Percentiles rank a stretch among this genome's conserved stretches.
phyloP scores from a whole-genome alignment of 2,888 invertebrate genomes.

The Seira ritae region DNA sequence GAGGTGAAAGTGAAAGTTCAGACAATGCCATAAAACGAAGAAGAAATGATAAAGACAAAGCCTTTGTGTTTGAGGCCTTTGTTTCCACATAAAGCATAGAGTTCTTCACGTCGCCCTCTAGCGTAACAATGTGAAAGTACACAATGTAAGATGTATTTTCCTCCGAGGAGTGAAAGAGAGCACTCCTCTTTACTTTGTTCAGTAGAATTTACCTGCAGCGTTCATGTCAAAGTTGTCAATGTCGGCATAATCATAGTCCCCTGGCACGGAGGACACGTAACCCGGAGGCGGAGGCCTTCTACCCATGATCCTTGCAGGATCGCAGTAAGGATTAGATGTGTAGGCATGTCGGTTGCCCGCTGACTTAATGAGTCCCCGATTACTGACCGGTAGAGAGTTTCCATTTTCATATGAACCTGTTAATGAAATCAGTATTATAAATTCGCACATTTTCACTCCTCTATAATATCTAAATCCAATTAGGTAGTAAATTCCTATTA shows the following conservation, averaged over 20 bases:
- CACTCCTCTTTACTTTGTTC: too few relatives aligned
- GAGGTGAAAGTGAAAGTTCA: not conserved
- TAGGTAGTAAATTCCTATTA: too few relatives aligned
- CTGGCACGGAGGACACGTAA: slow-evolving; percentile 62
- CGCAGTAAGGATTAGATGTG: slow-evolving; percentile 62
- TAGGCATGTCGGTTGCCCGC: slow-evolving; percentile 35
- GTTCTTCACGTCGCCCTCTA: too few relatives aligned
- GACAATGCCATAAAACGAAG: not conserved
- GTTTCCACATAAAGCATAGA: too few relatives aligned
- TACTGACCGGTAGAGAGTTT: slow-evolving; percentile 11
- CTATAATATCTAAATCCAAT: too few relatives aligned
- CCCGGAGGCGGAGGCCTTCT: slow-evolving; percentile 45
- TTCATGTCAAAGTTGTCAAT: slow-evolving; percentile 75
- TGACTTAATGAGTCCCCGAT: slow-evolving; percentile 33
- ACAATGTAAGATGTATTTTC: too few relatives aligned
- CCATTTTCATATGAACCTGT: slow-evolving; percentile 58
- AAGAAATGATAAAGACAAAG: too few relatives aligned
- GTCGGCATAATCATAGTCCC: slow-evolving; percentile 76
- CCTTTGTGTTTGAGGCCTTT: too few relatives aligned
- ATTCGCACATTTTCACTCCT: slow-evolving; percentile 5
- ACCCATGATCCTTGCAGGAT: slow-evolving; percentile 57
- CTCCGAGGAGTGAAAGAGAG: too few relatives aligned
- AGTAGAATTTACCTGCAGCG: slow-evolving; percentile 75
- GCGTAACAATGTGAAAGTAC: too few relatives aligned
- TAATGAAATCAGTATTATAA: not conserved